A percentile compares a stretch with the other conserved stretches of the same genome.
These are phyloP conservation scores for Tenebrosternarchus preto DNA, from an alignment of 2,113 vertebrate species.

Conservation along the genomic window DNA sequence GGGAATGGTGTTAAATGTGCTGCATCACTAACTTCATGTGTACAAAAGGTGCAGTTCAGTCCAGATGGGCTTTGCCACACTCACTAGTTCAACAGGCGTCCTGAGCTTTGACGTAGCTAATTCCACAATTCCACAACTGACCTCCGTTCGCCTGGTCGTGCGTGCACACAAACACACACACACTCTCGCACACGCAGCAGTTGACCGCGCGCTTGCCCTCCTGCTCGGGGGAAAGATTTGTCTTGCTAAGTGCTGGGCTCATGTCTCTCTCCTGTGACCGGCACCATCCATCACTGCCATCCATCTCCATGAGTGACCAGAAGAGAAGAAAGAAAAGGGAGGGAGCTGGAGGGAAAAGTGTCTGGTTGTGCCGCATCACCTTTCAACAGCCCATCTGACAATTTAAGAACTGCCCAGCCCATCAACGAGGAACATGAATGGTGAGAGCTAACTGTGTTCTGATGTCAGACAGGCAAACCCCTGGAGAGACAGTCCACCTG, in stretches of 20 bases:
- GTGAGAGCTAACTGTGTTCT: neutral
- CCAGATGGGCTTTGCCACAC: neutral
- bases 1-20: neutral
- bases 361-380: neutral
- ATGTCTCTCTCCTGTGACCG: constrained; percentile 12
- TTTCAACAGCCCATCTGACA: constrained; percentile 1
- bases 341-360: neutral
- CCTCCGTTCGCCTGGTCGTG: neutral
- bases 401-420: neutral
- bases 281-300: constrained; percentile 29
- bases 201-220: constrained; percentile 13
- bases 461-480: neutral
- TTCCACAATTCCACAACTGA: neutral
- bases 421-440: neutral
- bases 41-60: too few species aligned
- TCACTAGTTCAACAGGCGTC: neutral
- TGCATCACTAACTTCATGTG: neutral
- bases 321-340: neutral
- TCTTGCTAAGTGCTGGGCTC: constrained; percentile 18
- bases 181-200: neutral
- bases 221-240: constrained; percentile 16
- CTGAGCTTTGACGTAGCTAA: neutral
- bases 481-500: neutral
- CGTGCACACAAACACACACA: constrained; percentile 12
- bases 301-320: constrained; percentile 31